These are phyloP conservation scores for Brachycybe producta DNA, from an alignment of 2,888 invertebrate species.

Conservation along the genomic window DNA sequence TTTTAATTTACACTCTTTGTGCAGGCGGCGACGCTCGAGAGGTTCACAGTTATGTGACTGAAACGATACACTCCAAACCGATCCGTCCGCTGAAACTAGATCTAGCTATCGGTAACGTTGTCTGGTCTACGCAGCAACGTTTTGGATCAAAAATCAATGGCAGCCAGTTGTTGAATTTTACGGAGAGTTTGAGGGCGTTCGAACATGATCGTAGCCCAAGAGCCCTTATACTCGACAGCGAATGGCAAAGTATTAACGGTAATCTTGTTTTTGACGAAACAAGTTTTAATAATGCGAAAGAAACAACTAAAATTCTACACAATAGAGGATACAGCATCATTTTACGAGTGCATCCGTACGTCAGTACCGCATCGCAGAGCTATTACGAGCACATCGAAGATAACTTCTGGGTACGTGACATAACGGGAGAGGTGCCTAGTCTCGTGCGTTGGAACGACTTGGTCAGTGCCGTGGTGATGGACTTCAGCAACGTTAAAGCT, in stretches of 20 bases:
- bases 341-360: constrained; percentile 79
- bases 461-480: constrained; percentile 64
- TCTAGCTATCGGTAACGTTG: constrained; percentile 21
- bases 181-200: constrained; percentile 24
- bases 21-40: constrained; percentile 63
- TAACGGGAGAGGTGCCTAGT: constrained; percentile 50
- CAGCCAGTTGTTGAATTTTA: constrained; percentile 24
- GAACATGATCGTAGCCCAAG: constrained; percentile 33
- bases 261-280: constrained; percentile 67
- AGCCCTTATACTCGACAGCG: constrained; percentile 38
- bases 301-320: constrained; percentile 64
- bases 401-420: constrained; percentile 61
- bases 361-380: constrained; percentile 63
- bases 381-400: constrained; percentile 66
- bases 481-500: constrained; percentile 70
- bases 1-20: constrained; percentile 61
- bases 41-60: constrained; percentile 37
- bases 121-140: constrained; percentile 48
- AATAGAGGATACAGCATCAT: constrained; percentile 74
- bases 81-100: constrained; percentile 32
- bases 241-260: constrained; percentile 73
- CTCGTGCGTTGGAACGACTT: constrained; percentile 67
- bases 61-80: constrained; percentile 22
- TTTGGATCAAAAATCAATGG: constrained; percentile 27
- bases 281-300: constrained; percentile 57